phyloP scores from a whole-genome alignment of 2,113 vertebrate species.

The Centropus bengalensis region DNA sequence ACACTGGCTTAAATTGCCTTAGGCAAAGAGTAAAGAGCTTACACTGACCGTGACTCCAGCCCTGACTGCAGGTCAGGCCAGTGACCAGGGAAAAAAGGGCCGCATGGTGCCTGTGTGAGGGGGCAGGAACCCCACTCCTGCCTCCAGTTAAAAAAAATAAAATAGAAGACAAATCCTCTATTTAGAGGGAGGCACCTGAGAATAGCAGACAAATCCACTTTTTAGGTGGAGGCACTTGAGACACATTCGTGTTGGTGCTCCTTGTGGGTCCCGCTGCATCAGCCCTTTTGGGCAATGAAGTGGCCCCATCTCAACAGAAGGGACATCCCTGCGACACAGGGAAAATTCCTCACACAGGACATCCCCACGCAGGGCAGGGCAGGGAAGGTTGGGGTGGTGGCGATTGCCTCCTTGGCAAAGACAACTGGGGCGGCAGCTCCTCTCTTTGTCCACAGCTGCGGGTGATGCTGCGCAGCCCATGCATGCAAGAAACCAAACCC shows the following conservation, averaged over 20 bases:
- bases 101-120: background rate
- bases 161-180: background rate
- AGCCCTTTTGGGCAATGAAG: background rate
- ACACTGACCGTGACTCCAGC: background rate
- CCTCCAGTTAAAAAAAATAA: background rate
- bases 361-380: rapidly evolving
- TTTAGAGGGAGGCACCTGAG: background rate
- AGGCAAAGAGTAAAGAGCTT: background rate
- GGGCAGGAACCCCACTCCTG: background rate
- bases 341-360: background rate
- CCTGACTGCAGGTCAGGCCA: background rate
- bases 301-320: background rate
- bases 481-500: background rate
- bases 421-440: background rate
- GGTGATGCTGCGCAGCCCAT: background rate
- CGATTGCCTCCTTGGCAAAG: background rate
- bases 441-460: background rate
- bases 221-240: background rate
- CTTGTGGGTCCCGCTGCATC: rapidly evolving
- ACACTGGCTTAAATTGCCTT: background rate
- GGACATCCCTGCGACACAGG: background rate
- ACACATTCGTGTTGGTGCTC: background rate
- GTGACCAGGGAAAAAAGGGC: background rate
- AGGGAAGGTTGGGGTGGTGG: rapidly evolving
- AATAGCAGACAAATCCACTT: background rate